Evolutionary conservation across 2,888 invertebrate species (phyloP).

Genomic region (Lissonota sp.): DNA sequence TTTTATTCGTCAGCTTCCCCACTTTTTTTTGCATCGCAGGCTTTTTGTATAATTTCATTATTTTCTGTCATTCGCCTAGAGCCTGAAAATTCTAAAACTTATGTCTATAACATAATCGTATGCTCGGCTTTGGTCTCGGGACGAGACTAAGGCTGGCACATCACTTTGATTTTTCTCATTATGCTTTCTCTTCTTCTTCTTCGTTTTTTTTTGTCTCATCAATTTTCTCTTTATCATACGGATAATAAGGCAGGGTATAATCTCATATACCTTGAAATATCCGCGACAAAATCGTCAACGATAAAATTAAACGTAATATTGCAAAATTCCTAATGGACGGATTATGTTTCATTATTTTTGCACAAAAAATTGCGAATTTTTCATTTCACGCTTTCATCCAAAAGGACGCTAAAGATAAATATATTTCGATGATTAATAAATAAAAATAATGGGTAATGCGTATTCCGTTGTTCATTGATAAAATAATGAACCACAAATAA

Average conservation of each 20-base stretch:
- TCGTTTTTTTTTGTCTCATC: constrained; percentile 60
- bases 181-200: constrained; percentile 59
- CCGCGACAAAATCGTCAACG: constrained; percentile 45
- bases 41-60: no score
- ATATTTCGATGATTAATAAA: neutral
- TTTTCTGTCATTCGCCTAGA: constrained; percentile 22
- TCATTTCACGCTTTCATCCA: constrained; percentile 16
- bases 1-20: neutral
- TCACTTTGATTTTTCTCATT: constrained; percentile 64
- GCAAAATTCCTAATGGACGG: constrained; percentile 31
- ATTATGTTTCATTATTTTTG: constrained; percentile 32
- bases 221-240: constrained; percentile 67
- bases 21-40: neutral
- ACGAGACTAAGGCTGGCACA: constrained; percentile 82
- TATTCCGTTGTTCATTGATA: no score
- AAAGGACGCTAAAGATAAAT: neutral
- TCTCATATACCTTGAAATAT: constrained; percentile 58
- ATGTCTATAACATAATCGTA: constrained; percentile 75
- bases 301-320: constrained; percentile 42
- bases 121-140: constrained; percentile 79
- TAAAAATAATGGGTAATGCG: no score
- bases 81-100: constrained; percentile 70
- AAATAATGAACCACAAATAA: no score
- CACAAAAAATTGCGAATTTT: constrained; percentile 4
- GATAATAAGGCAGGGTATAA: constrained; percentile 69